A percentile compares a stretch with the other conserved stretches of the same genome.
Evolutionary conservation across 2,113 vertebrate species (phyloP).

Genomic region (Psittacula cyanocephala): DNA sequence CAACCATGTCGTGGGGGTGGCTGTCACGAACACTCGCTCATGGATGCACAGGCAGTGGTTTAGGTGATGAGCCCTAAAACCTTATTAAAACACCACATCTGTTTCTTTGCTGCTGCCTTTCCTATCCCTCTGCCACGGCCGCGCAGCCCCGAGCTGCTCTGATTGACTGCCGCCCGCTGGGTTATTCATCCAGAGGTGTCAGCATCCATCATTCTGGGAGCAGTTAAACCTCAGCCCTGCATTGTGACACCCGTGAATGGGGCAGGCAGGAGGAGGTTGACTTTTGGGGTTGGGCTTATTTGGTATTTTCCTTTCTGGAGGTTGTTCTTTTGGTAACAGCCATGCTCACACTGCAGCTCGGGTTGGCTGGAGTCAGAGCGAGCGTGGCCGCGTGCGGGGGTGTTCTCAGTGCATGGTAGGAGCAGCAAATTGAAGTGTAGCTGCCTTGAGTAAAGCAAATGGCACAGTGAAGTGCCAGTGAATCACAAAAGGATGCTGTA

Average conservation of each 20-base stretch:
- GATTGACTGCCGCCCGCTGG: background rate
- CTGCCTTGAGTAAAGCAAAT: background rate
- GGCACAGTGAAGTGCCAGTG: background rate
- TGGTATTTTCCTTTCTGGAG: background rate
- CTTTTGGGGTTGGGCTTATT: background rate
- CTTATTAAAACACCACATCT: background rate
- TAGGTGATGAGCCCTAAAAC: background rate
- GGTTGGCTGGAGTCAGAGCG: fast-evolving
- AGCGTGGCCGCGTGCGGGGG: background rate
- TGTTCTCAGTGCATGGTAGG: background rate
- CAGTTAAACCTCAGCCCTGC: background rate
- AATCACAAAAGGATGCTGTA: background rate
- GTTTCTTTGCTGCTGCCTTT: background rate
- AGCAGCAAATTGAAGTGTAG: background rate
- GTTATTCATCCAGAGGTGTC: background rate
- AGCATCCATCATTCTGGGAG: background rate
- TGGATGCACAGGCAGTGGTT: background rate
- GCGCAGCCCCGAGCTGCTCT: background rate
- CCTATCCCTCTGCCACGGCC: background rate
- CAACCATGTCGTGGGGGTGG: background rate
- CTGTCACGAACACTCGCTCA: background rate
- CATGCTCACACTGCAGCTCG: background rate
- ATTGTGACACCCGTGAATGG: background rate
- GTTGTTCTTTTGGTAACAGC: background rate
- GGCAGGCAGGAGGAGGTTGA: background rate